Evolutionary conservation across 1,140 invertebrate species (phyloP), one percentile per base, ranked within the genome.

Genomic region (Neodiprion fabricii): DNA sequence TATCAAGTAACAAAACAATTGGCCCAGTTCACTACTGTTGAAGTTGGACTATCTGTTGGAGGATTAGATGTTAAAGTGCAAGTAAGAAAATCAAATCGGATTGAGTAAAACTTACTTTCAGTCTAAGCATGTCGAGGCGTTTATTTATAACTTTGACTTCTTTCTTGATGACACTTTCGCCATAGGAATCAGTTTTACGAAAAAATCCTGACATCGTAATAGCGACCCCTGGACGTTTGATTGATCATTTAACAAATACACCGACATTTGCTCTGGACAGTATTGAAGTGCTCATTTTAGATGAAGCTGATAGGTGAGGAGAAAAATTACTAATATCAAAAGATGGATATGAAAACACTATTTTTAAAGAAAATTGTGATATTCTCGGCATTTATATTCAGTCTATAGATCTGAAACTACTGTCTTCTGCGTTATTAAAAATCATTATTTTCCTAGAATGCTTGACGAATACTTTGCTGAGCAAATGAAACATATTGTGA

Each of bases 381-480:
- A 40, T 3, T 40, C 28, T 40, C 5, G 28, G 28, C 5, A 5
- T 40, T 40, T 40, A 40, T 40, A 40, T 3, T 40, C 28, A 40
- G 28, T 5, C 28, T 40, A 40, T 5, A 40, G 28, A 40, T 40
- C 49, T 48, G 21, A 48, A 74, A 48, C 17, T 48, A 70, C 14
- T 75, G 53, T 70, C 67, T 67, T 71, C 76, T 75, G 8, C 53
- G 74, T 14, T 69, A 83, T 75, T 75, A 53, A 53, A 70, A 73
- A 71, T 12, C 67, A 12, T 72, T 49, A 80, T 85, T 23, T 85
- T 80, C 84, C 82, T 82, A 95, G 97, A 80, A 99, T 99, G 96
- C 89, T 99, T 79, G 98, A 99, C 88, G 98, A 99, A 86, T 97
- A 97, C 85, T 99, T 99, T 89, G 95, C 96, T 0, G 96, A 99